phyloP scores from a whole-genome alignment of 2,797 vertebrate genomes.

The Phalanger gymnotis region DNA sequence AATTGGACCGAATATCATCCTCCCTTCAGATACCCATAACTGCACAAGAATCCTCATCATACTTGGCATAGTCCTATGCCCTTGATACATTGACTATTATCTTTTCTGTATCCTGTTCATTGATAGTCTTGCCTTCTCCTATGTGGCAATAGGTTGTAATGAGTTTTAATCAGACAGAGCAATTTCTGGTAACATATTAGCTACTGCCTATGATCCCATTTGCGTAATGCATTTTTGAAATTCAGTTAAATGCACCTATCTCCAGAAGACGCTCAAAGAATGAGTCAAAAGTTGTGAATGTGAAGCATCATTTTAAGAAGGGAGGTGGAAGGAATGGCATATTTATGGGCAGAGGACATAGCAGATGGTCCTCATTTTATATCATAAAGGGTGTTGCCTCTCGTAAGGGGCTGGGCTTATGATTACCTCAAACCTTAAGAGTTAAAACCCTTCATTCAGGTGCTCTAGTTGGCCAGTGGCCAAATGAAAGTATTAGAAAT shows the following conservation, averaged over 20 bases:
- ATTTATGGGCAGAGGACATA: neutral
- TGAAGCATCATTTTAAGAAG: neutral
- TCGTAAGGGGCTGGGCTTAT: neutral
- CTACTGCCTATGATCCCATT: neutral
- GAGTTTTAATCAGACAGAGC: constrained; percentile 12
- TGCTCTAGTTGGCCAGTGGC: constrained; percentile 33
- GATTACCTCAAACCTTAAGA: neutral
- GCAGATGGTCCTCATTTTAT: neutral
- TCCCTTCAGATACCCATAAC: neutral
- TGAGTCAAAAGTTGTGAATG: neutral
- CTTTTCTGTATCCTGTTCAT: neutral
- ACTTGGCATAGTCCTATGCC: neutral
- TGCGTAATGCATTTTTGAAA: constrained; percentile 20
- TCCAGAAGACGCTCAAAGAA: neutral
- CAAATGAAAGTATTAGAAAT: constrained; percentile 45
- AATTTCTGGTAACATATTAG: neutral
- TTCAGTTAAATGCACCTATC: neutral
- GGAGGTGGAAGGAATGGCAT: neutral
- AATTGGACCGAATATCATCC: neutral
- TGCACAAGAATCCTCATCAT: neutral
- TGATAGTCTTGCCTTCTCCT: constrained; percentile 3
- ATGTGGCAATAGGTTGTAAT: constrained; percentile 23
- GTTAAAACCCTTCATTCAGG: constrained; percentile 37
- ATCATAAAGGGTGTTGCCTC: neutral
- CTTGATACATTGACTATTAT: neutral